Evolutionary conservation across 2,888 invertebrate genomes (phyloP).

Genomic region (Ptilodon capucinus): DNA sequence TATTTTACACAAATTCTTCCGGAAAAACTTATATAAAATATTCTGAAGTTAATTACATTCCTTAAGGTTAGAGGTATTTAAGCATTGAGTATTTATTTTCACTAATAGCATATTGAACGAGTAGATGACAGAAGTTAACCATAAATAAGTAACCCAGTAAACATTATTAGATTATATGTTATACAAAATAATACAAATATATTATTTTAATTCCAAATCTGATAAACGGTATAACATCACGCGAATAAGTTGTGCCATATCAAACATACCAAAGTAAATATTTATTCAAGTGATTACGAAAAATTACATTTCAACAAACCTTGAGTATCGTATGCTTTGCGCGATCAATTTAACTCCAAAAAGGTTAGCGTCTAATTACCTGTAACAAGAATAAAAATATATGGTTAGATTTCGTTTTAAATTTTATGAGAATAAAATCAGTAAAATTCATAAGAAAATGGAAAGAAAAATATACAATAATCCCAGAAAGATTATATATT

Average conservation of each 20-base stretch:
- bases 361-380: slow-evolving; percentile 50
- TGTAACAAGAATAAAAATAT: slow-evolving; percentile 50
- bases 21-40: not conserved
- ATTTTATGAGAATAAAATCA: too few species aligned
- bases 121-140: too few species aligned
- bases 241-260: slow-evolving; percentile 8
- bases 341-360: slow-evolving; percentile 25
- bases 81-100: too few species aligned
- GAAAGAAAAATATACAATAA: too few species aligned
- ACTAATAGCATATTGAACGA: too few species aligned
- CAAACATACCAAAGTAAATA: slow-evolving; percentile 33
- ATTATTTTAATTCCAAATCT: not conserved
- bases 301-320: slow-evolving; percentile 45
- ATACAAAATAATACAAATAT: not conserved
- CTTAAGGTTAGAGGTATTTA: too few species aligned
- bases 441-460: too few species aligned
- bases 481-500: too few species aligned
- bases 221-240: not conserved
- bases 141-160: too few species aligned
- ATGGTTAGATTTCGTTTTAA: slow-evolving; percentile 1
- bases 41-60: too few species aligned
- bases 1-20: not conserved
- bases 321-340: slow-evolving; percentile 33
- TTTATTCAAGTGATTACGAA: slow-evolving; percentile 56
- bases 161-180: too few species aligned